Conservation (phyloP, 1,140 invertebrate genomes). For the Polypedilum pembai region DNA sequence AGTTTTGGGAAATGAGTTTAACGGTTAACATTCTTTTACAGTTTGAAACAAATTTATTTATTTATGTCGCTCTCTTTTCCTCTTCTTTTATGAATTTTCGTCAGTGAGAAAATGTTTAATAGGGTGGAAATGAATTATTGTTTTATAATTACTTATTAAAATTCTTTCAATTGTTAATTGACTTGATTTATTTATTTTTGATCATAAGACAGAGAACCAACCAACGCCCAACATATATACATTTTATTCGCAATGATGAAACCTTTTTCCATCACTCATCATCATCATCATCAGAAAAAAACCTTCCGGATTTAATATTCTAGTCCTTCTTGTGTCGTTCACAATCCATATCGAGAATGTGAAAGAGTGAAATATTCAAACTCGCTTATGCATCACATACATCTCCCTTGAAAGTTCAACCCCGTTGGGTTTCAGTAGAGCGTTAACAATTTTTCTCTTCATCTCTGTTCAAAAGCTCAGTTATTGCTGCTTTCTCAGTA, state of each 20-base stretch:
- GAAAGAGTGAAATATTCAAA: background rate
- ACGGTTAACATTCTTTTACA: conserved; percentile 8
- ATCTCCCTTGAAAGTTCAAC: background rate
- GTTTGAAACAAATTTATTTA: conserved; percentile 13
- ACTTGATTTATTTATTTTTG: no score
- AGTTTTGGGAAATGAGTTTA: conserved; percentile 18
- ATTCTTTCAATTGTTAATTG: background rate
- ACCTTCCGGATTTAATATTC: conserved; percentile 9
- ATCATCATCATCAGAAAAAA: background rate
- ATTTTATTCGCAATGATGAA: conserved; percentile 9
- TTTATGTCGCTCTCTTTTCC: no score
- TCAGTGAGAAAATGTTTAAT: background rate
- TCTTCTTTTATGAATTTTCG: background rate
- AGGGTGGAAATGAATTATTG: background rate
- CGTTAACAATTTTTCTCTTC: conserved; percentile 17
- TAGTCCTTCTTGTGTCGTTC: background rate
- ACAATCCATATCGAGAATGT: background rate
- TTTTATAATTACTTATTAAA: background rate
- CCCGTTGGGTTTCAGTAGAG: conserved; percentile 8
- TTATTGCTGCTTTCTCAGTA: background rate
- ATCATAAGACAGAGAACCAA: no score
- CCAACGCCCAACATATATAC: background rate
- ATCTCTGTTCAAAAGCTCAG: background rate
- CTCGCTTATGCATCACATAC: conserved; percentile 11
- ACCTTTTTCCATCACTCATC: conserved; percentile 22